Evolutionary conservation across 1,140 invertebrate genomes (phyloP), one percentile per base, ranked within the genome.

Genomic region (Agrilus planipennis): DNA sequence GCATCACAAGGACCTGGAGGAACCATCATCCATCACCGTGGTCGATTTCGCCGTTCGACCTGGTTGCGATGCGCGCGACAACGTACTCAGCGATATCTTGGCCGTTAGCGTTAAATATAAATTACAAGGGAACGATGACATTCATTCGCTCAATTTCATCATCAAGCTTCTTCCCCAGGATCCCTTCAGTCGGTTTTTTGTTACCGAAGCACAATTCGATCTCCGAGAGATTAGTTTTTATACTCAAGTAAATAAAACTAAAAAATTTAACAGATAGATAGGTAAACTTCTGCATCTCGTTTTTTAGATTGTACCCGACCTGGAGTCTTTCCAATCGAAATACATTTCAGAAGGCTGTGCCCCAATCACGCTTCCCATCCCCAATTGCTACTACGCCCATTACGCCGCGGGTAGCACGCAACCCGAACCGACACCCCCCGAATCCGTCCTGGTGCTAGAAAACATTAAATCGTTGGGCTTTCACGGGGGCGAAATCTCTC

Each of bases 201-300:
- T 84, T 20, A 80, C 77, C 21, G 80, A 84, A 55, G 81, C 81
- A 1, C 81, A 85, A 60, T 85, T 86, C 54, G 81, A 86, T 61
- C 71, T 83, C 1, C 67, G 83, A 31, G 83, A 86, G 62, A 86
- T 86, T 49, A 77, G 83, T 44, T 86, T 87, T 63, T 87, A 86
- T 57, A 86, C 81, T 0, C 72, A 81, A 70, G 73, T 83, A 57
- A 68, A 64, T 43, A 4, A 7, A 25, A 25, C 7, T 25, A 25
- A 7, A 25, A 25, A 25, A n/a, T n/a, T n/a, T n/a, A n/a, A n/a
- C n/a, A n/a, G n/a, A n/a, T n/a, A n/a, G n/a, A n/a, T n/a, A n/a
- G n/a, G 6, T 25, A 25, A 39, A 27, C 15, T 23, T 27, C 20
- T 20, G 11, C n/a, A 12, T 12, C 16, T 25, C 9, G 35, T 21